Conservation (phyloP, 64 coral and sea anemone species). For the Trachythela sp. region DNA sequence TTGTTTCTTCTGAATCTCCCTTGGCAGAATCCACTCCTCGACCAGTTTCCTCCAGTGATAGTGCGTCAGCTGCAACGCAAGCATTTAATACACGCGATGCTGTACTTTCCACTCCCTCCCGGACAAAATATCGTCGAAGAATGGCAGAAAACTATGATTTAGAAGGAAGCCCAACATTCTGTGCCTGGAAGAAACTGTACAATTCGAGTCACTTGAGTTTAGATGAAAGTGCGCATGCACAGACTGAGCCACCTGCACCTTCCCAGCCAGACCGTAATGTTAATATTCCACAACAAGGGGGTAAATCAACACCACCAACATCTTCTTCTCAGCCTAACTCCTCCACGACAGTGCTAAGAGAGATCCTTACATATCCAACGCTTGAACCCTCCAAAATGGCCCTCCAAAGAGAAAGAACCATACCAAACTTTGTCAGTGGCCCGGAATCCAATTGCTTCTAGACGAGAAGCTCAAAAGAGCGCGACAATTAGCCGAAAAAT, state of each 20-base stretch:
- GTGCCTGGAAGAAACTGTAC: slow-evolving; percentile 19
- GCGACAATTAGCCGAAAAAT: background rate
- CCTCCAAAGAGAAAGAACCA: slow-evolving; percentile 23
- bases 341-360: background rate
- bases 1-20: background rate
- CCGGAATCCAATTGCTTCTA: background rate
- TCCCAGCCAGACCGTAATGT: no score
- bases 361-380: slow-evolving; percentile 32
- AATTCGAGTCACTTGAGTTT: no score
- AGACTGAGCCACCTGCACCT: background rate
- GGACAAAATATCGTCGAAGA: background rate
- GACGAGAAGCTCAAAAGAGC: background rate
- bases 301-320: background rate
- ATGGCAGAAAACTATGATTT: slow-evolving; percentile 42
- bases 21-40: background rate
- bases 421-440: background rate
- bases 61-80: background rate
- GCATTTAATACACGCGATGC: background rate
- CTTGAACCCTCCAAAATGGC: background rate
- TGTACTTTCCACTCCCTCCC: slow-evolving; percentile 10
- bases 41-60: background rate
- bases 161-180: slow-evolving; percentile 24
- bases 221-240: no score
- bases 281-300: background rate
- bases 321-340: background rate